Evolutionary conservation across 30 jellyfish, hydroid and myxozoan genomes (phyloP).

Genomic region (Catostylus mosaicus): DNA sequence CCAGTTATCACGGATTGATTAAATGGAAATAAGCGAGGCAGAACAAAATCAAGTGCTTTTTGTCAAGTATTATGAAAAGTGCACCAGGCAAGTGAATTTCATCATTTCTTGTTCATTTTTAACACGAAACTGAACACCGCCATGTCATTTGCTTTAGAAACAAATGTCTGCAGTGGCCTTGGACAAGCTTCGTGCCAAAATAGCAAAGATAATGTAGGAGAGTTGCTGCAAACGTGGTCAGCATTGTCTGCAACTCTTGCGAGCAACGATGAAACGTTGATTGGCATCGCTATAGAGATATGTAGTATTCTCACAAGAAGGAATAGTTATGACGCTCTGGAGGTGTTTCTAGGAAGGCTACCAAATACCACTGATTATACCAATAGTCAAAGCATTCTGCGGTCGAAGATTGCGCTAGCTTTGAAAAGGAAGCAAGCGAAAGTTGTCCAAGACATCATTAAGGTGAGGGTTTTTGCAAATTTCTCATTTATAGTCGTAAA

Average conservation of each 20-base stretch:
- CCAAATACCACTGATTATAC: conserved; percentile 54
- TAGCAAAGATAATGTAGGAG: conserved; percentile 52
- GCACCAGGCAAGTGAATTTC: conserved; percentile 47
- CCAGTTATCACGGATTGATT: not conserved
- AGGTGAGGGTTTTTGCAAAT: conserved; percentile 21
- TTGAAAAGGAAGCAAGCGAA: conserved; percentile 49
- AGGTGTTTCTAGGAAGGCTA: conserved; percentile 61
- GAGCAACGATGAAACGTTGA: conserved; percentile 31
- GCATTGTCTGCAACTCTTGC: conserved; percentile 36
- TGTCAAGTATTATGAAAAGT: conserved; percentile 49
- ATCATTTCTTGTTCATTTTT: conserved; percentile 13
- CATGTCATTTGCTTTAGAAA: conserved; percentile 25
- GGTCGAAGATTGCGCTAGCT: conserved; percentile 74
- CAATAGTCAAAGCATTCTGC: conserved; percentile 49
- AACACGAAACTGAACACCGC: not conserved
- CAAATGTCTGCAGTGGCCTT: not conserved
- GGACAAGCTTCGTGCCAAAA: not conserved
- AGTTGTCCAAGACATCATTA: conserved; percentile 56
- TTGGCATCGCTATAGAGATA: conserved; percentile 69
- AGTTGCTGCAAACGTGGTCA: conserved; percentile 67
- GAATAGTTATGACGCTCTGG: conserved; percentile 68
- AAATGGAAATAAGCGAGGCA: not conserved
- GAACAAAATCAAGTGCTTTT: conserved; percentile 4
- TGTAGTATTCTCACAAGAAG: conserved; percentile 53
- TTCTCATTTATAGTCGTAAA: too few relatives aligned